Evolutionary conservation across 1,140 invertebrate genomes (phyloP), one percentile per base, ranked within the genome.

Genomic region (Helicorthomorpha holstii): DNA sequence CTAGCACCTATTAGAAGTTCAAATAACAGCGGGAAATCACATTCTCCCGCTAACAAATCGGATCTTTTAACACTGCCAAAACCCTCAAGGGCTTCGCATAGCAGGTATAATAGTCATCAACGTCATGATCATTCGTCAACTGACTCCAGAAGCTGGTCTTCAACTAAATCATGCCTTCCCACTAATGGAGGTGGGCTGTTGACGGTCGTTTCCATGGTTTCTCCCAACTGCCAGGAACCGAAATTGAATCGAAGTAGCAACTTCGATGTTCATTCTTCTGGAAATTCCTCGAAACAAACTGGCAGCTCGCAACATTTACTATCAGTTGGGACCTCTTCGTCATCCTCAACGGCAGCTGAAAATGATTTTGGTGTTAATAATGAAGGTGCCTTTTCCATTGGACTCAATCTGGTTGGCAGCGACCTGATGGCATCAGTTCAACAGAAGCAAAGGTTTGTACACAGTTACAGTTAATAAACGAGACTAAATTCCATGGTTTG

Each of bases 371-470:
- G 16, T 16, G 16, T 34, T 34, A 24, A 48, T 7, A 38, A 34
- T 7, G 49, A 50, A 25, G 19, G 7, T 38, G 24, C 10, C 19
- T 50, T 50, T 24, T 50, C 25, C 23, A 38, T 50, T 12, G 49
- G 49, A 4, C 10, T 50, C 2, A 25, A 50, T n/a, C 25, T 50
- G 3, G 26, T 38, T 38, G 49, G 49, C 38, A 38, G n/a, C 16
- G 29, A 50, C 34, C 23, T 50, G n/a, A 38, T 50, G 49, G 26
- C 49, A 4, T 38, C 27, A 3, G 49, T 50, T 3, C 26, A 25
- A 21, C 49, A 50, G 34, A 34, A 27, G 49, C 34, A n/a, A n/a
- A n/a, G n/a, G n/a, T n/a, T n/a, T n/a, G n/a, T n/a, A n/a, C n/a
- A n/a, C n/a, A n/a, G n/a, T n/a, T n/a, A n/a, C n/a, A n/a, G n/a